Evolutionary conservation across 1,140 invertebrate species (phyloP).

Genomic region (Episyrphus balteatus): DNA sequence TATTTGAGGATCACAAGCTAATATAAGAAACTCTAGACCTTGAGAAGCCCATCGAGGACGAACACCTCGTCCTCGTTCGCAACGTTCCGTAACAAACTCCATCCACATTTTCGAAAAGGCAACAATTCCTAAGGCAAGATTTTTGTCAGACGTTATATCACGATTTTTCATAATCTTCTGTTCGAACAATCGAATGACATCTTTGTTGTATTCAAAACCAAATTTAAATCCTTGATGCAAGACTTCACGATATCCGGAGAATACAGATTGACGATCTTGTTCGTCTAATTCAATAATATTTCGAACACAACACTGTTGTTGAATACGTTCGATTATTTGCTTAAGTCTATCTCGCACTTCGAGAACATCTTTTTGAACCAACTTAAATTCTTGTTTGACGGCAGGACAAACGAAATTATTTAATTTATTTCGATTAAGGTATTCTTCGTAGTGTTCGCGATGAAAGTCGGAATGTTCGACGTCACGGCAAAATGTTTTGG

Average conservation of each 20-base stretch:
- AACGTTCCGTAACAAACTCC: constrained; percentile 68
- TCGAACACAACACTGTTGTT: constrained; percentile 42
- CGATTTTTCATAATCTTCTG: constrained; percentile 30
- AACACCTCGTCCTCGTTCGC: constrained; percentile 70
- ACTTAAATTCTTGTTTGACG: constrained; percentile 51
- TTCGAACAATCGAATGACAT: constrained; percentile 53
- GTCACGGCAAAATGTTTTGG: constrained; percentile 61
- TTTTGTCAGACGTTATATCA: constrained; percentile 21
- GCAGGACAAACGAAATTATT: constrained; percentile 40
- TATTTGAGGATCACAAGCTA: constrained; percentile 69
- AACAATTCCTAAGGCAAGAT: constrained; percentile 44
- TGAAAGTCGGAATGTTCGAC: constrained; percentile 44
- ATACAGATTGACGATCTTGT: constrained; percentile 39
- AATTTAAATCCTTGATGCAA: constrained; percentile 78
- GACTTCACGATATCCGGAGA: constrained; percentile 61
- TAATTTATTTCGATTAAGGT: constrained; percentile 34
- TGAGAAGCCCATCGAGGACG: constrained; percentile 75
- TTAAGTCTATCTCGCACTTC: constrained; percentile 50
- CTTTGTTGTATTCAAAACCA: constrained; percentile 82
- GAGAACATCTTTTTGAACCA: constrained; percentile 49
- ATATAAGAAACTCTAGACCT: constrained; percentile 73
- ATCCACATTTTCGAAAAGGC: constrained; percentile 78
- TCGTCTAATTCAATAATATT: constrained; percentile 42
- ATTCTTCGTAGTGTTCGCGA: constrained; percentile 36
- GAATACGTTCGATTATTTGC: constrained; percentile 49